phyloP scores from a whole-genome alignment of 2,888 invertebrate genomes.

The Cerastis rubricosa region DNA sequence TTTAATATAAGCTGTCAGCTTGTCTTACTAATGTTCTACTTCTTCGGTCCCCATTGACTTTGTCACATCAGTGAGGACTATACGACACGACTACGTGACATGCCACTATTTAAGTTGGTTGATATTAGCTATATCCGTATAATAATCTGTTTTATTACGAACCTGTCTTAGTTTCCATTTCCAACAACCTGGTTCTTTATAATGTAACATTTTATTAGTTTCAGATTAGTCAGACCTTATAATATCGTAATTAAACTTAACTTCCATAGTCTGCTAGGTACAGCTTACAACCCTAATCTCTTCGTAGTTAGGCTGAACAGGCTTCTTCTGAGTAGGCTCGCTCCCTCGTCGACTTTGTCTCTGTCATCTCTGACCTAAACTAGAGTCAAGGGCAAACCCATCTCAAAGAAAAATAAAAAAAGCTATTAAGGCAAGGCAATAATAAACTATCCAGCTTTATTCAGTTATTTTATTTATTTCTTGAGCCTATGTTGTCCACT shows the following conservation, averaged over 20 bases:
- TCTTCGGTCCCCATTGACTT: not conserved
- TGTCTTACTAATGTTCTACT: not conserved
- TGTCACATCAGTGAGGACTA: not conserved
- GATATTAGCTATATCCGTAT: not conserved
- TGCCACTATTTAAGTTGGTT: not conserved
- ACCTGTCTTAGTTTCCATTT: not conserved
- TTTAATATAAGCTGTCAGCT: constrained; percentile 41
- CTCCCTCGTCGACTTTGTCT: no score
- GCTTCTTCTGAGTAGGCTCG: no score
- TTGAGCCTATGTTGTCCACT: no score
- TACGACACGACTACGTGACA: not conserved
- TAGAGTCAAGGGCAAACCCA: no score
- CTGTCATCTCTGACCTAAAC: no score
- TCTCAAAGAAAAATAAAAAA: no score
- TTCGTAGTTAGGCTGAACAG: no score
- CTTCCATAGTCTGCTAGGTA: not conserved
- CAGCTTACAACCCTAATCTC: no score
- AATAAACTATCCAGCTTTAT: not conserved
- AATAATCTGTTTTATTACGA: not conserved
- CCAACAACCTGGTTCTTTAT: not conserved
- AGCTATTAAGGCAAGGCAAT: not conserved
- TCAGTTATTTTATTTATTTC: not conserved
- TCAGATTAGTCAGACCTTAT: not conserved
- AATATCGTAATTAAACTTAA: no score
- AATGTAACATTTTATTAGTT: no score